A percentile compares a stretch with the other conserved stretches of the same genome.
Evolutionary conservation across 2,888 invertebrate genomes (phyloP).

Genomic region (Dryocosmus kuriphilus): DNA sequence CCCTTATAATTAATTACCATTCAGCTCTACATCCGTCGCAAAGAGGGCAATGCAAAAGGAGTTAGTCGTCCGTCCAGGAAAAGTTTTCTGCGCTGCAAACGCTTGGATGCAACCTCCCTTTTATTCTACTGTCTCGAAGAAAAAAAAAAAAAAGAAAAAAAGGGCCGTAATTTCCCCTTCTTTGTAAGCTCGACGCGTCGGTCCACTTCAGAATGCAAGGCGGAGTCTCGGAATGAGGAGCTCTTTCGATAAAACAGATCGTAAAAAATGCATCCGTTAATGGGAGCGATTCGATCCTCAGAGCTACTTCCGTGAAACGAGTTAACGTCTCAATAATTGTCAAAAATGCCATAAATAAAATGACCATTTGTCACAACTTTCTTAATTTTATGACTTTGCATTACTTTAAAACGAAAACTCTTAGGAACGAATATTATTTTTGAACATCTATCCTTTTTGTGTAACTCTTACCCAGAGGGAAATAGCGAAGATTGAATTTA

Average conservation of each 20-base stretch:
- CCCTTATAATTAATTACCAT: constrained; percentile 67
- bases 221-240: constrained; percentile 1
- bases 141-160: neutral
- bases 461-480: neutral
- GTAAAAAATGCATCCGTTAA: constrained; percentile 28
- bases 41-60: constrained; percentile 42
- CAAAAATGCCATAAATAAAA: neutral
- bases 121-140: constrained; percentile 11
- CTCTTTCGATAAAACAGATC: constrained; percentile 20
- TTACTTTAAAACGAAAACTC: neutral
- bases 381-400: neutral
- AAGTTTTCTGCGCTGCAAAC: constrained; percentile 28
- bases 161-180: constrained; percentile 24
- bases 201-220: neutral
- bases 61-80: constrained; percentile 35
- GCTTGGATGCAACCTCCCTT: constrained; percentile 15
- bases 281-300: constrained; percentile 15
- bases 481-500: constrained; percentile 7
- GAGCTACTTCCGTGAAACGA: constrained; percentile 8
- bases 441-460: neutral
- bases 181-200: constrained; percentile 14
- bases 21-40: constrained; percentile 51
- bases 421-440: neutral
- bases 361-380: neutral
- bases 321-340: constrained; percentile 27